These are phyloP conservation scores for Dromaius novaehollandiae DNA, from an alignment of 2,113 vertebrate species.

Conservation along the genomic window DNA sequence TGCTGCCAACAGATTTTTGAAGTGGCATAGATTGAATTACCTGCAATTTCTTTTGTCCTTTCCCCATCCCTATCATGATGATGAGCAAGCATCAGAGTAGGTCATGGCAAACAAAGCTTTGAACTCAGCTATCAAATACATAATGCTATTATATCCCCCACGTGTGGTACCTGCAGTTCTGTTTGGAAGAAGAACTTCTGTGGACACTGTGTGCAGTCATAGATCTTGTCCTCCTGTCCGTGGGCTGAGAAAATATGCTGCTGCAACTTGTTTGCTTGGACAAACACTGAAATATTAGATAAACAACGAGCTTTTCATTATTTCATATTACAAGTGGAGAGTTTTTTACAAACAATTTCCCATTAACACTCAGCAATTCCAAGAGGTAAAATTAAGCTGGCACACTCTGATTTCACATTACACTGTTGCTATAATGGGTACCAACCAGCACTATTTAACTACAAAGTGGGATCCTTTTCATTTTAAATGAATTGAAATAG, in stretches of 20 bases:
- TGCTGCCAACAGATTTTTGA: slow-evolving; percentile 64
- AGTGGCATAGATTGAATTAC: not conserved
- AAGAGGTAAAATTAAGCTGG: slow-evolving; percentile 21
- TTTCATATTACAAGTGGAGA: not conserved
- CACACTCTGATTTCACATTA: slow-evolving; percentile 14
- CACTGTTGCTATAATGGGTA: not conserved
- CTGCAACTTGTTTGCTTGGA: slow-evolving; percentile 98
- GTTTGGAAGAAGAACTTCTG: slow-evolving; percentile 99
- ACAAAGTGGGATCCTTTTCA: not conserved
- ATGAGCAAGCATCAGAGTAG: slow-evolving; percentile 32
- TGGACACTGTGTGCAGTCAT: slow-evolving; percentile 98
- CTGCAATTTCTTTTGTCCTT: slow-evolving; percentile 49
- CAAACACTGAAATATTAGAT: slow-evolving; percentile 88
- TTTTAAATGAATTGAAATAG: slow-evolving; percentile 3
- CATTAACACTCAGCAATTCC: slow-evolving; percentile 25
- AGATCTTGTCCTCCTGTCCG: slow-evolving; percentile 99
- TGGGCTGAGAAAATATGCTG: slow-evolving; percentile 99
- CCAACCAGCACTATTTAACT: not conserved
- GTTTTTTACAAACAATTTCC: not conserved
- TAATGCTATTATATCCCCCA: not conserved
- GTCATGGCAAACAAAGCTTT: slow-evolving; percentile 9
- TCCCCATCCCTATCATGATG: slow-evolving; percentile 49
- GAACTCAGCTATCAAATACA: slow-evolving; percentile 16
- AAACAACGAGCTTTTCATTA: slow-evolving; percentile 55
- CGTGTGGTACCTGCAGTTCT: slow-evolving; percentile 93